These are phyloP conservation scores for Schlechtendalia chinensis DNA, from an alignment of 1,140 invertebrate species.

Conservation along the genomic window DNA sequence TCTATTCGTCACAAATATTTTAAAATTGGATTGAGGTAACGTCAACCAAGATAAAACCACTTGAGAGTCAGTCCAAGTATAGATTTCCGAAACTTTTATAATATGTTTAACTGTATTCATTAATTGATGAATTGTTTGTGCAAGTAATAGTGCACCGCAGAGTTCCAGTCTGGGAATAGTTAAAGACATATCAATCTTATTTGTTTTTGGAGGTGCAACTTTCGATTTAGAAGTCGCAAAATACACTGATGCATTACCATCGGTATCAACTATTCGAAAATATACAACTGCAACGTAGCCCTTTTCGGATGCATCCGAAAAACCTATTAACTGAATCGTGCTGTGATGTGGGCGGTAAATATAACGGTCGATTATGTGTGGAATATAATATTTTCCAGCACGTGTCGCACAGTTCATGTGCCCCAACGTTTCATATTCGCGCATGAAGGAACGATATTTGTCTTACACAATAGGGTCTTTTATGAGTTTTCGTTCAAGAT, in stretches of 20 bases:
- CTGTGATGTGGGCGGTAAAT: neutral
- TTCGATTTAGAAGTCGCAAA: neutral
- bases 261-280: neutral
- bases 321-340: neutral
- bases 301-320: conserved; percentile 14
- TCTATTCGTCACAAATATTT: neutral
- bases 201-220: neutral
- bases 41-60: neutral
- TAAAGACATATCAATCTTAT: neutral
- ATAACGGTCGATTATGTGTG: conserved; percentile 37
- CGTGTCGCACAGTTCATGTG: neutral
- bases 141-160: neutral
- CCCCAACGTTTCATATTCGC: neutral
- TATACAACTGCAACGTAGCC: neutral
- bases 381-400: conserved; percentile 43
- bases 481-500: neutral
- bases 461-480: neutral
- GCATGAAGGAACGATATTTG: conserved; percentile 54
- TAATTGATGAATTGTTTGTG: neutral
- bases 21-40: neutral
- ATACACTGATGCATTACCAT: neutral
- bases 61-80: neutral
- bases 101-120: neutral
- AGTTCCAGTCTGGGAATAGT: conserved; percentile 5
- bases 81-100: neutral